These are phyloP conservation scores for Gymnothorax javanicus DNA, from an alignment of 2,797 vertebrate genomes.

Conservation along the genomic window DNA sequence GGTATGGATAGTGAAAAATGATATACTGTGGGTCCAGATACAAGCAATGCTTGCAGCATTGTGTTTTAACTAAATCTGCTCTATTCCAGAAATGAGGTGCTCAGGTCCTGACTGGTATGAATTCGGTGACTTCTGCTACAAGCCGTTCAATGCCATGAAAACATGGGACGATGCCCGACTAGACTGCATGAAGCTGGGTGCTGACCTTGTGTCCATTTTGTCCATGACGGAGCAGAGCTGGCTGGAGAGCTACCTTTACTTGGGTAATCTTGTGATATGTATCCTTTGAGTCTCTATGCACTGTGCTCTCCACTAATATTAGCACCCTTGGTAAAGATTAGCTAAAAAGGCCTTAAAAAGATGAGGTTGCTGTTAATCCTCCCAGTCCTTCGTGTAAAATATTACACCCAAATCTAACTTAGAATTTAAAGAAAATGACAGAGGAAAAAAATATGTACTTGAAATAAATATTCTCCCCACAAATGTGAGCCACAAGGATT, in stretches of 20 bases:
- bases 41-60: neutral
- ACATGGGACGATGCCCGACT: slow-evolving; percentile 65
- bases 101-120: slow-evolving; percentile 73
- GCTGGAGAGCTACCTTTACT: slow-evolving; percentile 77
- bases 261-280: slow-evolving; percentile 55
- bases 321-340: no score
- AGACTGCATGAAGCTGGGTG: slow-evolving; percentile 62
- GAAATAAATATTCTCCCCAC: no score
- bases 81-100: slow-evolving; percentile 70
- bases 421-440: no score
- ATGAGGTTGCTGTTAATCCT: no score
- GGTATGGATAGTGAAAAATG: neutral
- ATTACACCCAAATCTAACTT: no score
- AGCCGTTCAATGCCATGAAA: slow-evolving; percentile 64
- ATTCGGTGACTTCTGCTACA: slow-evolving; percentile 80
- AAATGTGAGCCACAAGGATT: no score
- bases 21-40: neutral
- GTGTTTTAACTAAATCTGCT: neutral
- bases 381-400: no score
- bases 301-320: no score
- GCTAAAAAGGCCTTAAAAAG: no score
- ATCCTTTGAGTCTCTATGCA: neutral
- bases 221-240: slow-evolving; percentile 77
- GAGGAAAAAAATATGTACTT: no score
- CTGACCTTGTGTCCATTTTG: slow-evolving; percentile 71